These are phyloP conservation scores for Ricordea florida DNA, from an alignment of 92 coral and sea anemone species.

Conservation along the genomic window DNA sequence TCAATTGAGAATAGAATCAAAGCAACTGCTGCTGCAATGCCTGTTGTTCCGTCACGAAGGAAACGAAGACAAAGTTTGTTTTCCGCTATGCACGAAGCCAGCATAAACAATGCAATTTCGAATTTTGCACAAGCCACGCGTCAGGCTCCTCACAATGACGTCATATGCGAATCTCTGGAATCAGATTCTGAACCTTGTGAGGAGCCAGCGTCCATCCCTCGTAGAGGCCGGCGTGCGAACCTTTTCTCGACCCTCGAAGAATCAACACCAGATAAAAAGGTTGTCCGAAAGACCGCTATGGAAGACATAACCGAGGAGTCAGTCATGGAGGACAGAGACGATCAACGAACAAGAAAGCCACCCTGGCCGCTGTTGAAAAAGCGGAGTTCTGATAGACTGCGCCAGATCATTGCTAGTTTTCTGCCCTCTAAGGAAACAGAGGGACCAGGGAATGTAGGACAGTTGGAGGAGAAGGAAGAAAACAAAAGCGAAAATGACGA, in stretches of 20 bases:
- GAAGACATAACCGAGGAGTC: slow-evolving; percentile 32
- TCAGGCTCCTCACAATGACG: neutral
- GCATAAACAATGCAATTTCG: slow-evolving; percentile 32
- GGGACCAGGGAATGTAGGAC: no score
- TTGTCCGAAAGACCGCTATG: neutral
- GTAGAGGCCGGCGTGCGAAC: slow-evolving; percentile 33
- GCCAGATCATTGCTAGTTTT: neutral
- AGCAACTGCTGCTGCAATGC: neutral
- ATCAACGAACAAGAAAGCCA: no score
- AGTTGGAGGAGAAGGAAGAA: no score
- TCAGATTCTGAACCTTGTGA: neutral
- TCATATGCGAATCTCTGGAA: slow-evolving; percentile 1
- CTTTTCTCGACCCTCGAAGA: slow-evolving; percentile 46
- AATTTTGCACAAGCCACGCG: slow-evolving; percentile 1
- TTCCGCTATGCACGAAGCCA: slow-evolving; percentile 56
- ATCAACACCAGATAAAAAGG: neutral
- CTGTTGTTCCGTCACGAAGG: neutral
- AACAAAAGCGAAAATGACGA: no score
- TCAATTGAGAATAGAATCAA: slow-evolving; percentile 11
- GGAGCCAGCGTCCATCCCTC: slow-evolving; percentile 4
- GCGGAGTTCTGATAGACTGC: slow-evolving; percentile 31
- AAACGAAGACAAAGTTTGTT: slow-evolving; percentile 57
- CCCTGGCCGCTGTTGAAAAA: neutral
- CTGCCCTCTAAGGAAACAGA: slow-evolving; percentile 6
- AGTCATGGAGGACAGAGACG: no score